Evolutionary conservation across 2,888 invertebrate species (phyloP).

Genomic region (Leucophora obtusa): DNA sequence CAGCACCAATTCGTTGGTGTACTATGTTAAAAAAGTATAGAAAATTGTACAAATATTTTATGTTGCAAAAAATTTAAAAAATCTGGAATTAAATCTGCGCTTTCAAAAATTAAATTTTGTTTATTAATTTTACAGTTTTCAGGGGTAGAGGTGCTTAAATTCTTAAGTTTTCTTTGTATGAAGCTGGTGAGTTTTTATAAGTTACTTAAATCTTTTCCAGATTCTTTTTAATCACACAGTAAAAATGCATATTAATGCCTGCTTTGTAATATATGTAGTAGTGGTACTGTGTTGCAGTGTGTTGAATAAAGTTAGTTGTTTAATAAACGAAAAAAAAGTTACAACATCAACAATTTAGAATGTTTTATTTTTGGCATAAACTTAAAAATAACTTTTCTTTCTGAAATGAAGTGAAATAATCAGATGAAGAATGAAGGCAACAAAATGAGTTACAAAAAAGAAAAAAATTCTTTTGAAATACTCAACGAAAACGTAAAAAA

Average conservation of each 20-base stretch:
- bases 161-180: background rate
- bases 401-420: slow-evolving; percentile 40
- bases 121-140: no score
- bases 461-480: slow-evolving; percentile 29
- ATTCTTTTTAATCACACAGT: background rate
- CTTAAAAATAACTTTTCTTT: slow-evolving; percentile 42
- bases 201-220: background rate
- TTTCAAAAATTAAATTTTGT: no score
- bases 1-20: background rate
- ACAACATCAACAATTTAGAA: slow-evolving; percentile 24
- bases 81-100: no score
- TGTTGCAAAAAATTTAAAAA: no score
- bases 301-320: background rate
- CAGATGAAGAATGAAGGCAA: slow-evolving; percentile 32
- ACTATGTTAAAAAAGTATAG: background rate
- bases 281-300: background rate
- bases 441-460: background rate
- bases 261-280: background rate
- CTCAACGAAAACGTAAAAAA: slow-evolving; percentile 17
- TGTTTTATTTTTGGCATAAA: slow-evolving; percentile 49
- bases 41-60: background rate
- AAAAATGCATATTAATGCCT: background rate
- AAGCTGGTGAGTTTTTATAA: background rate
- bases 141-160: no score
- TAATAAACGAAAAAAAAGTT: background rate